Evolutionary conservation across 2,888 invertebrate species (phyloP).

Genomic region (Sesamia inferens): DNA sequence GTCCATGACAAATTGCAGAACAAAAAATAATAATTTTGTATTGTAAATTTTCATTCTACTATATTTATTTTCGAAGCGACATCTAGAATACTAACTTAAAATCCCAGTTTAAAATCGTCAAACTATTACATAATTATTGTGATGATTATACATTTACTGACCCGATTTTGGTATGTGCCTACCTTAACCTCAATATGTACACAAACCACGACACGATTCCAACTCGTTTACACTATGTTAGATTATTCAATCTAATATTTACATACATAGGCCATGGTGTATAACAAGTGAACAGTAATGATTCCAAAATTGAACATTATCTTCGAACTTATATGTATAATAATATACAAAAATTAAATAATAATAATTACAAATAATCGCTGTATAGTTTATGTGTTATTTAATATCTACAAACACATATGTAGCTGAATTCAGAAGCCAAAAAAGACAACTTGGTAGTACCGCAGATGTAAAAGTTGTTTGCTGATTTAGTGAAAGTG

Average conservation of each 20-base stretch:
- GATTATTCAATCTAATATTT: constrained; percentile 33
- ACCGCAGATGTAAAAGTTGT: constrained; percentile 65
- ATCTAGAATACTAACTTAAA: constrained; percentile 9
- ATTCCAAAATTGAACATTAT: constrained; percentile 27
- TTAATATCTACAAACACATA: constrained; percentile 43
- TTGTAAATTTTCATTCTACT: constrained; percentile 19
- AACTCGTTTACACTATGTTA: neutral
- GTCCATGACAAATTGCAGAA: constrained; percentile 3
- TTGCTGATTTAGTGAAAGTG: constrained; percentile 11
- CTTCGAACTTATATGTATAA: neutral
- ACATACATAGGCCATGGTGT: constrained; percentile 27
- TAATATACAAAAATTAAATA: constrained; percentile 31
- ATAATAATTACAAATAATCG: constrained; percentile 22
- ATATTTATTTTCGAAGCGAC: constrained; percentile 25
- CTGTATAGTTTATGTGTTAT: constrained; percentile 26
- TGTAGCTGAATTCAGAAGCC: constrained; percentile 1
- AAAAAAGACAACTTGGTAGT: constrained; percentile 68
- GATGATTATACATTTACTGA: constrained; percentile 69
- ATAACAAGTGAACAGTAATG: constrained; percentile 19
- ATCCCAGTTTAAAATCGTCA: constrained; percentile 27
- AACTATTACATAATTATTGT: constrained; percentile 27
- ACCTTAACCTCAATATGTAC: constrained; percentile 57
- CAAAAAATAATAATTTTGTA: constrained; percentile 15
- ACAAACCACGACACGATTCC: constrained; percentile 11
- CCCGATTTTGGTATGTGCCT: constrained; percentile 77